phyloP scores from a whole-genome alignment of 2,888 invertebrate genomes.

The Pollenia labialis region DNA sequence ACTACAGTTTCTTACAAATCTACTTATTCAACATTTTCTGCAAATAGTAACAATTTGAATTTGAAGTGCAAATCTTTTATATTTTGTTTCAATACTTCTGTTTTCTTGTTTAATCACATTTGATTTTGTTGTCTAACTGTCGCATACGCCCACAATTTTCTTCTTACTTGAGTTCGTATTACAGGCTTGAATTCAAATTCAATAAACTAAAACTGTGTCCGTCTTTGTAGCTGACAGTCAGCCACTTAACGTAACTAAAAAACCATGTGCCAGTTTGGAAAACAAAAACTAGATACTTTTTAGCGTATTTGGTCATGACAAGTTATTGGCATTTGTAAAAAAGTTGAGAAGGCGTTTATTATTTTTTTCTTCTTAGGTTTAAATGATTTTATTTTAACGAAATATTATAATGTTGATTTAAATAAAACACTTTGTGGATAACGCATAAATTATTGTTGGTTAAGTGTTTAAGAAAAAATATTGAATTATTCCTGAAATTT shows the following conservation, averaged over 20 bases:
- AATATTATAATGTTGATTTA: neutral
- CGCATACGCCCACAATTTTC: slow-evolving; percentile 46
- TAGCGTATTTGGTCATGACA: slow-evolving; percentile 35
- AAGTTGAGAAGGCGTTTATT: slow-evolving; percentile 48
- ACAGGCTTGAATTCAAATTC: slow-evolving; percentile 35
- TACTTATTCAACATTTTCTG: neutral
- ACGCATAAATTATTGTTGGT: no score
- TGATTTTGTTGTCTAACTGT: slow-evolving; percentile 12
- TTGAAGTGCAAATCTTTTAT: neutral
- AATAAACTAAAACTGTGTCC: slow-evolving; percentile 19
- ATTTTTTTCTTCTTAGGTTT: neutral
- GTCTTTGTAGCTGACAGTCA: neutral
- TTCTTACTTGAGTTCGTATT: slow-evolving; percentile 1
- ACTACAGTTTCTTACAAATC: no score
- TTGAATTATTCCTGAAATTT: no score
- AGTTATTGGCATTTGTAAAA: slow-evolving; percentile 56
- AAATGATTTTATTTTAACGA: neutral
- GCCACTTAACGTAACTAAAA: slow-evolving; percentile 11
- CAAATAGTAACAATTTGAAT: slow-evolving; percentile 1
- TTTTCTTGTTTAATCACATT: slow-evolving; percentile 26
- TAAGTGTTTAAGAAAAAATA: no score
- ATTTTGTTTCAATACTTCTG: neutral
- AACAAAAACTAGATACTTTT: neutral
- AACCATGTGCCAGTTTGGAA: slow-evolving; percentile 14
- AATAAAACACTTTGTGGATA: no score